phyloP scores from a whole-genome alignment of 2,888 invertebrate genomes.

The Neoitamus cyanurus region DNA sequence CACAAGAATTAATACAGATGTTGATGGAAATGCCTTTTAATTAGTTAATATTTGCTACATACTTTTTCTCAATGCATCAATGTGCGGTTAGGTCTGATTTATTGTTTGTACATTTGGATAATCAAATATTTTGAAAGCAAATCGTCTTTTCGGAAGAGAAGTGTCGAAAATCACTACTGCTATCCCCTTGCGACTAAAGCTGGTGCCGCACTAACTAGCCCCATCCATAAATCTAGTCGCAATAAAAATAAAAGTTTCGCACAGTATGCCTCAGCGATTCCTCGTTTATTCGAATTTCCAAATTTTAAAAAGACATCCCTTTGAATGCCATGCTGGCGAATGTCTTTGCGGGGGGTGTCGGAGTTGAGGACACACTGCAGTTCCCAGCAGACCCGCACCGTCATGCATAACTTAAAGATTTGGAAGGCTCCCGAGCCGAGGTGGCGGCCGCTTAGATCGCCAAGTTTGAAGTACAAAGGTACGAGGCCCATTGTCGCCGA shows the following conservation, averaged over 20 bases:
- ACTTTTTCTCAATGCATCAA: too few relatives aligned
- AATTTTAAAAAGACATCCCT: background rate
- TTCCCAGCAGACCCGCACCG: background rate
- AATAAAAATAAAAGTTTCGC: slow-evolving; percentile 9
- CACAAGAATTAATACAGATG: too few relatives aligned
- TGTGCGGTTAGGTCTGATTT: too few relatives aligned
- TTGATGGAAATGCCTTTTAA: too few relatives aligned
- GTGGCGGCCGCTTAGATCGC: background rate
- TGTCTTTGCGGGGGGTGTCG: background rate
- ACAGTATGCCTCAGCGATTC: background rate
- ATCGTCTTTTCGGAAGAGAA: too few relatives aligned
- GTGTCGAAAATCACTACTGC: too few relatives aligned
- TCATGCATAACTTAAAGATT: background rate
- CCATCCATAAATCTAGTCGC: background rate
- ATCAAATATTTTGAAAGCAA: too few relatives aligned
- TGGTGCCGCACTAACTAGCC: too few relatives aligned
- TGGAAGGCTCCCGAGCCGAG: background rate
- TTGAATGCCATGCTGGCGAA: background rate
- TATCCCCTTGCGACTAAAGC: too few relatives aligned
- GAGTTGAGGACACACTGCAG: background rate
- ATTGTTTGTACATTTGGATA: too few relatives aligned
- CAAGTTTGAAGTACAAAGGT: background rate
- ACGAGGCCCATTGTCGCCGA: background rate
- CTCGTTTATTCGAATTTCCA: background rate
- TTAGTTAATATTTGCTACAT: too few relatives aligned